phyloP scores from a whole-genome alignment of 2,797 vertebrate species.

The Taeniopygia guttata region DNA sequence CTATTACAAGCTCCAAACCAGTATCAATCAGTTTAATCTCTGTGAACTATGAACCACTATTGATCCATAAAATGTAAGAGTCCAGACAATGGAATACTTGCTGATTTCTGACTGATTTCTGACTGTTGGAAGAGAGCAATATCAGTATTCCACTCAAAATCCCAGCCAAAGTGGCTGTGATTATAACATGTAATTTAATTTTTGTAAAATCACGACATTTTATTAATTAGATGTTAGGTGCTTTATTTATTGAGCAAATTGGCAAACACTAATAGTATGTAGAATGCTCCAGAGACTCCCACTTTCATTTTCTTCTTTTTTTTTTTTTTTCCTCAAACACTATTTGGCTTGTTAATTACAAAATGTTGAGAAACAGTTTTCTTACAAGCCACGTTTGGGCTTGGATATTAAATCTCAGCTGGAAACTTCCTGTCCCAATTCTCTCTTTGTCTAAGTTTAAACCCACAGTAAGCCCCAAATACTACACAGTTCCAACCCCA shows the following conservation, averaged over 20 bases:
- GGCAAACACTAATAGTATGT: neutral
- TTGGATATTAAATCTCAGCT: neutral
- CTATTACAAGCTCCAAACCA: neutral
- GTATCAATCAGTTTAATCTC: neutral
- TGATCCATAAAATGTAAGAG: neutral
- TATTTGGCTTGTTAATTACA: neutral
- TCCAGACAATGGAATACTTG: neutral
- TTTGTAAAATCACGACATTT: neutral
- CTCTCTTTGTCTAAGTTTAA: neutral
- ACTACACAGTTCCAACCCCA: neutral
- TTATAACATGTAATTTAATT: neutral
- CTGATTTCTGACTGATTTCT: neutral
- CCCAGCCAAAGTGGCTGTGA: neutral
- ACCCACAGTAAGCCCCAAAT: neutral
- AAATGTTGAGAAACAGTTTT: neutral
- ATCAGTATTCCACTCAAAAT: neutral
- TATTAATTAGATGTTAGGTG: neutral
- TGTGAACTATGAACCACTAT: neutral
- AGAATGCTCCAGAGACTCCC: neutral
- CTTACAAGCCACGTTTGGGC: neutral
- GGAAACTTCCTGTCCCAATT: neutral
- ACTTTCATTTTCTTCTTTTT: neutral
- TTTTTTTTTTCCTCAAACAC: rapidly evolving
- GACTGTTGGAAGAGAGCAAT: neutral
- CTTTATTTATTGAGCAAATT: neutral